Conservation (phyloP, 2,797 vertebrate species). For the Enteromius radiatus region DNA sequence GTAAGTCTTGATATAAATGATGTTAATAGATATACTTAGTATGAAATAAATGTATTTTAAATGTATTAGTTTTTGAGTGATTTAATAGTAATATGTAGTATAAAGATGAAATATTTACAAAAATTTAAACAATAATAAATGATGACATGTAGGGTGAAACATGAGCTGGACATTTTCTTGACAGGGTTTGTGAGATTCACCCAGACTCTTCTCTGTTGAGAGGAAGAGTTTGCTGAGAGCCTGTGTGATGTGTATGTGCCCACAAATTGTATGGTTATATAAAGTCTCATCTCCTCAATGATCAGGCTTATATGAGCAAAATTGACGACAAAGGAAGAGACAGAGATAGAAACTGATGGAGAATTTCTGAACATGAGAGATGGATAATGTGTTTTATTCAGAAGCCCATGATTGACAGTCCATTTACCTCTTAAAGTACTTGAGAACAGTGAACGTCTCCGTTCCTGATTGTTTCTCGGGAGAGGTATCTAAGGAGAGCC, state of each 20-base stretch:
- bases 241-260: background rate
- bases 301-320: slow-evolving; percentile 44
- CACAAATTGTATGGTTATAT: background rate
- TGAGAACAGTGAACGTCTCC: slow-evolving; percentile 33
- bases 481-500: slow-evolving; percentile 38
- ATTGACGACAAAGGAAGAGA: slow-evolving; percentile 28
- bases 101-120: background rate
- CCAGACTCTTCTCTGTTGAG: background rate
- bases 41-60: too few relatives aligned
- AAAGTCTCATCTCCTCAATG: slow-evolving; percentile 22
- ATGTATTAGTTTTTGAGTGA: background rate
- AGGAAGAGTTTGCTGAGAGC: background rate
- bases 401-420: slow-evolving; percentile 54
- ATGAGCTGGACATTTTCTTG: background rate
- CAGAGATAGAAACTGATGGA: slow-evolving; percentile 40
- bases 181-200: background rate
- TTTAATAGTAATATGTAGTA: background rate
- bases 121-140: background rate
- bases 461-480: slow-evolving; percentile 31
- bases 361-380: slow-evolving; percentile 38
- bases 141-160: background rate
- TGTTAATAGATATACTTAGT: background rate
- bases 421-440: slow-evolving; percentile 50
- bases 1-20: background rate
- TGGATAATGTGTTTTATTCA: slow-evolving; percentile 51